A percentile compares a stretch with the other conserved stretches of the same genome.
phyloP scores from a whole-genome alignment of 1,140 invertebrate species.

The Notospermus geniculatus region DNA sequence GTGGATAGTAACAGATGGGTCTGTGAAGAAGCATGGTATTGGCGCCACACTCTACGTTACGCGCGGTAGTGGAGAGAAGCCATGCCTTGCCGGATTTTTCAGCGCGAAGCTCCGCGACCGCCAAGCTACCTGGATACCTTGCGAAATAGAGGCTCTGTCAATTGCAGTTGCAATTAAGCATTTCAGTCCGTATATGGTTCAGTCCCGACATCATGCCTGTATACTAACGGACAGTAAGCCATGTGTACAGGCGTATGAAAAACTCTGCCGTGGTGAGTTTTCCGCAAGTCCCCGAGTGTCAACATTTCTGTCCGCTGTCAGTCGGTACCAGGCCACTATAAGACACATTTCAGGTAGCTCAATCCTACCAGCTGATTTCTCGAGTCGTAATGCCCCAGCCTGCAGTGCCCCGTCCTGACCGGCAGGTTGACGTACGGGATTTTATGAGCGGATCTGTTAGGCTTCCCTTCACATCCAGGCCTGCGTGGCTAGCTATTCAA shows the following conservation, averaged over 20 bases:
- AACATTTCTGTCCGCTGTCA: slow-evolving; percentile 23
- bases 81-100: slow-evolving; percentile 22
- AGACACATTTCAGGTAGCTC: too few species aligned
- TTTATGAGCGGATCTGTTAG: slow-evolving; percentile 22
- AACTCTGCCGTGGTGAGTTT: slow-evolving; percentile 28
- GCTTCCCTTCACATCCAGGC: slow-evolving; percentile 17
- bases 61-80: too few species aligned
- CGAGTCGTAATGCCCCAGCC: too few species aligned
- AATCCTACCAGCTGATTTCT: too few species aligned
- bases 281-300: slow-evolving; percentile 23
- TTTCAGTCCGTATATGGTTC: slow-evolving; percentile 25
- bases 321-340: too few species aligned
- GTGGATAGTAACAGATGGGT: slow-evolving; percentile 22
- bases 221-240: slow-evolving; percentile 29
- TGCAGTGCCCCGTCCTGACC: too few species aligned
- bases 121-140: slow-evolving; percentile 27
- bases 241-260: slow-evolving; percentile 28
- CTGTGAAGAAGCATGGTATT: slow-evolving; percentile 15
- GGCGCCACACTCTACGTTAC: slow-evolving; percentile 25
- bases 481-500: too few species aligned
- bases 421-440: too few species aligned
- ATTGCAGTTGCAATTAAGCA: slow-evolving; percentile 27
- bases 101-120: slow-evolving; percentile 21
- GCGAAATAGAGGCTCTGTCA: slow-evolving; percentile 26
- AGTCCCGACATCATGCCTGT: slow-evolving; percentile 17